Evolutionary conservation across 2,888 invertebrate genomes (phyloP).

Genomic region (Tillus elongatus): DNA sequence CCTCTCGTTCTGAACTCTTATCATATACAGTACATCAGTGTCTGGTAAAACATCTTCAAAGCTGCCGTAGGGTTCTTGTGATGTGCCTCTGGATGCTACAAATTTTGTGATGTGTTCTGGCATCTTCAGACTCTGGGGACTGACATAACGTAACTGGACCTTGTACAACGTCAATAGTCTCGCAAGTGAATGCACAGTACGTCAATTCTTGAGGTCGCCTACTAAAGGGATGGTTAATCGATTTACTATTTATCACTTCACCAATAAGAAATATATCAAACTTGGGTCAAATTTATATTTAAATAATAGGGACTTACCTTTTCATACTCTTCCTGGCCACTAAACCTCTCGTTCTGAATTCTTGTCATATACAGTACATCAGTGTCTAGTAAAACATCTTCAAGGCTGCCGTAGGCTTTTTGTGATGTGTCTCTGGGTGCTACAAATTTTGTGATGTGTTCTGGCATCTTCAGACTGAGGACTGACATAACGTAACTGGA

Average conservation of each 20-base stretch:
- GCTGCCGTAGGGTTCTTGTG: slow-evolving; percentile 60
- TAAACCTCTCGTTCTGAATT: slow-evolving; percentile 90
- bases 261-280: no score
- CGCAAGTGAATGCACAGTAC: slow-evolving; percentile 96
- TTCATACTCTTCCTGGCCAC: slow-evolving; percentile 73
- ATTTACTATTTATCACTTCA: no score
- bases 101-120: slow-evolving; percentile 76
- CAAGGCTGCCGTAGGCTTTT: slow-evolving; percentile 60
- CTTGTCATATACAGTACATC: slow-evolving; percentile 98
- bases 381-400: slow-evolving; percentile 82
- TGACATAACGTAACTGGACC: slow-evolving; percentile 86
- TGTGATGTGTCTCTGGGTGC: slow-evolving; percentile 70
- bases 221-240: slow-evolving; percentile 96
- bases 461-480: slow-evolving; percentile 86
- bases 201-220: slow-evolving; percentile 94
- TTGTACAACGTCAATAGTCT: slow-evolving; percentile 88
- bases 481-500: slow-evolving; percentile 85
- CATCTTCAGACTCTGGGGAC: slow-evolving; percentile 81
- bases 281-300: no score
- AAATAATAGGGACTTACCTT: no score
- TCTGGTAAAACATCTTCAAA: slow-evolving; percentile 82
- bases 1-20: slow-evolving; percentile 91
- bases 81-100: slow-evolving; percentile 67
- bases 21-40: slow-evolving; percentile 98
- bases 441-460: slow-evolving; percentile 72